A percentile compares a stretch with the other conserved stretches of the same genome.
Evolutionary conservation across 2,888 invertebrate genomes (phyloP).

Genomic region (Caenorhabditis drosophilae): DNA sequence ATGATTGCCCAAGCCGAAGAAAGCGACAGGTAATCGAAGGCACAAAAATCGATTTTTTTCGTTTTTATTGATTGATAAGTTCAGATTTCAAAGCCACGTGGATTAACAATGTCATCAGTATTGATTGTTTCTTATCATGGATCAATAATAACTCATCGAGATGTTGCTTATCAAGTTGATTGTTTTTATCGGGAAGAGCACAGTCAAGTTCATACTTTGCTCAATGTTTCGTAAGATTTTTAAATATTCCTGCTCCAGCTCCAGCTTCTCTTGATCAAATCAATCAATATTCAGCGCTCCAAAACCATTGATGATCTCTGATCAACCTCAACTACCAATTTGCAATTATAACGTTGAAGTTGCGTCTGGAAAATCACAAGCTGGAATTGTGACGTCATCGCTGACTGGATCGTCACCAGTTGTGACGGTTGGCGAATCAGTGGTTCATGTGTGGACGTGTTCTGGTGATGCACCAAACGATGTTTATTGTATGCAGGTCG

Average conservation of each 20-base stretch:
- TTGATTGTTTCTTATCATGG: slow-evolving; percentile 34
- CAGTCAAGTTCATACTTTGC: slow-evolving; percentile 24
- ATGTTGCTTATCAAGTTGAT: slow-evolving; percentile 36
- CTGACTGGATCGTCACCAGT: slow-evolving; percentile 14
- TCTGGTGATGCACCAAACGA: slow-evolving; percentile 30
- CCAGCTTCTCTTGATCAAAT: neutral
- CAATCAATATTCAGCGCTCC: slow-evolving; percentile 13
- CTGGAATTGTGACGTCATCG: slow-evolving; percentile 16
- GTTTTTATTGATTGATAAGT: slow-evolving; percentile 1
- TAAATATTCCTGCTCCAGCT: too few species aligned
- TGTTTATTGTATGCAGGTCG: slow-evolving; percentile 36
- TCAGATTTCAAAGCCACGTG: slow-evolving; percentile 22
- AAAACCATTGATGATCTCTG: slow-evolving; percentile 17
- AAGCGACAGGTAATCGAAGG: slow-evolving; percentile 21
- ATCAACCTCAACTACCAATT: slow-evolving; percentile 19
- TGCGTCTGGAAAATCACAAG: slow-evolving; percentile 5
- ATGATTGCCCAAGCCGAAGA: slow-evolving; percentile 29
- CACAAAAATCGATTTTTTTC: too few species aligned
- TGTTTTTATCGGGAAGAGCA: slow-evolving; percentile 35
- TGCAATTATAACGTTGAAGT: slow-evolving; percentile 33
- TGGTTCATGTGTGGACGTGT: slow-evolving; percentile 35
- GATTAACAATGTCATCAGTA: slow-evolving; percentile 32
- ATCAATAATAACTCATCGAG: slow-evolving; percentile 34
- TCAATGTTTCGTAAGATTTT: slow-evolving; percentile 20
- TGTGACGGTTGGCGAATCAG: slow-evolving; percentile 32